phyloP scores from a whole-genome alignment of 2,888 invertebrate genomes.

The Eristalis pertinax region DNA sequence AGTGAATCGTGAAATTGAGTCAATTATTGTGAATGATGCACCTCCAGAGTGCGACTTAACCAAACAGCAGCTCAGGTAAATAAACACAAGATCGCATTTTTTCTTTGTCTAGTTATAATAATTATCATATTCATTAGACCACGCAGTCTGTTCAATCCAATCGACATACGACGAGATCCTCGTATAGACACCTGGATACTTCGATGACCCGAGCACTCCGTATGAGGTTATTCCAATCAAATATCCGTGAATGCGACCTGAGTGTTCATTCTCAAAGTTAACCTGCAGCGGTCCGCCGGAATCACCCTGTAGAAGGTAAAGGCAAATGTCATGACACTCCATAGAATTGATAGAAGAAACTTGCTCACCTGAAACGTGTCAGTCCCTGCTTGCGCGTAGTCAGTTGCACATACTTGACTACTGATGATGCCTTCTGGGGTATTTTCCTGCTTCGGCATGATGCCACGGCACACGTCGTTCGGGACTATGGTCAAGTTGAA shows the following conservation, averaged over 20 bases:
- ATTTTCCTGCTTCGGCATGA: slow-evolving; percentile 75
- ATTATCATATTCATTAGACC: slow-evolving; percentile 64
- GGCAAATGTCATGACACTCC: not conserved
- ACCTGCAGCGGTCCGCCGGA: slow-evolving; percentile 80
- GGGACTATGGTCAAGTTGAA: slow-evolving; percentile 77
- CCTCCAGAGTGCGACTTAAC: no score
- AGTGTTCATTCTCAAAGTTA: slow-evolving; percentile 75
- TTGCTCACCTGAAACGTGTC: slow-evolving; percentile 78
- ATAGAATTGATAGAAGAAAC: not conserved
- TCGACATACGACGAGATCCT: slow-evolving; percentile 77
- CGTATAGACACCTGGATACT: slow-evolving; percentile 79
- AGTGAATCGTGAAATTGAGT: no score
- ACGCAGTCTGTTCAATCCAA: slow-evolving; percentile 79
- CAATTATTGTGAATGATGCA: no score
- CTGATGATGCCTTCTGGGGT: slow-evolving; percentile 76
- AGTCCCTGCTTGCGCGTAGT: slow-evolving; percentile 75
- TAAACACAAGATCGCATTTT: not conserved
- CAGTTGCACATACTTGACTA: slow-evolving; percentile 79
- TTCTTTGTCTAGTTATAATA: not conserved
- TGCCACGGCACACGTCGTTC: slow-evolving; percentile 76
- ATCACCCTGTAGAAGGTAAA: slow-evolving; percentile 75
- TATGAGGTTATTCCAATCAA: slow-evolving; percentile 80
- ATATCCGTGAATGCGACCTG: slow-evolving; percentile 75
- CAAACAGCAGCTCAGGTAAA: not conserved
- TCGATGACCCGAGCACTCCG: slow-evolving; percentile 78